Conservation (phyloP, 2,113 vertebrate species). For the Nematolebias whitei region DNA sequence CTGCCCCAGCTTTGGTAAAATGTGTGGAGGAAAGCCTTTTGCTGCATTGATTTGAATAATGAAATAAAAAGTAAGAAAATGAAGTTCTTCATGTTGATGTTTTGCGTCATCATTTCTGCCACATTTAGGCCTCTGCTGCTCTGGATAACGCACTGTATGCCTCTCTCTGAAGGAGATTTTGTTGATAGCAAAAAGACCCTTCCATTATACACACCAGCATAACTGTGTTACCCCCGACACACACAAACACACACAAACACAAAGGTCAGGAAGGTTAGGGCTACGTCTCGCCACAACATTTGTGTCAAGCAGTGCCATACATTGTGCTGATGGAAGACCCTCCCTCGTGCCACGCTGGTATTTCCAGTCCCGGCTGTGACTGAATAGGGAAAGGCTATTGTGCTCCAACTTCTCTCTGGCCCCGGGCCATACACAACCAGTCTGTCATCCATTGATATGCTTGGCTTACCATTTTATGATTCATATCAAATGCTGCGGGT, state of each 20-base stretch:
- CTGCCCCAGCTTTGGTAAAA: slow-evolving; percentile 17
- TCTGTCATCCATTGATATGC: slow-evolving; percentile 77
- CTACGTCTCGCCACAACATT: slow-evolving; percentile 56
- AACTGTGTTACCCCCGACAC: slow-evolving; percentile 45
- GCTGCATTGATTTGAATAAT: slow-evolving; percentile 15
- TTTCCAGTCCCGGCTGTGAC: slow-evolving; percentile 68
- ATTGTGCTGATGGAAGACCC: slow-evolving; percentile 60
- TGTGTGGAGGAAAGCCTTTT: slow-evolving; percentile 10
- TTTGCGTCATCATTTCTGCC: slow-evolving; percentile 14
- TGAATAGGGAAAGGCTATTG: slow-evolving; percentile 59
- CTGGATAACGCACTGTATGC: slow-evolving; percentile 7
- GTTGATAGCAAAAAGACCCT: slow-evolving; percentile 47
- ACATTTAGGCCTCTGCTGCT: slow-evolving; percentile 6
- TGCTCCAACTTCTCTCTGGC: slow-evolving; percentile 72
- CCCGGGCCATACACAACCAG: slow-evolving; percentile 70
- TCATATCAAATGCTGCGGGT: slow-evolving; percentile 73
- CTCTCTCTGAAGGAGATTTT: slow-evolving; percentile 23
- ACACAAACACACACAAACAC: no score
- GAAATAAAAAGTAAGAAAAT: slow-evolving; percentile 4
- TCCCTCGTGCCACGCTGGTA: slow-evolving; percentile 74
- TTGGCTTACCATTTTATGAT: slow-evolving; percentile 74
- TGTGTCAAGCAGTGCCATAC: slow-evolving; percentile 63
- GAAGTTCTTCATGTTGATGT: slow-evolving; percentile 2
- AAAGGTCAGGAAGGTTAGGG: slow-evolving; percentile 70
- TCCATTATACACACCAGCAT: slow-evolving; percentile 37